phyloP scores from a whole-genome alignment of 2,888 invertebrate species.

The Idaea dimidiata region DNA sequence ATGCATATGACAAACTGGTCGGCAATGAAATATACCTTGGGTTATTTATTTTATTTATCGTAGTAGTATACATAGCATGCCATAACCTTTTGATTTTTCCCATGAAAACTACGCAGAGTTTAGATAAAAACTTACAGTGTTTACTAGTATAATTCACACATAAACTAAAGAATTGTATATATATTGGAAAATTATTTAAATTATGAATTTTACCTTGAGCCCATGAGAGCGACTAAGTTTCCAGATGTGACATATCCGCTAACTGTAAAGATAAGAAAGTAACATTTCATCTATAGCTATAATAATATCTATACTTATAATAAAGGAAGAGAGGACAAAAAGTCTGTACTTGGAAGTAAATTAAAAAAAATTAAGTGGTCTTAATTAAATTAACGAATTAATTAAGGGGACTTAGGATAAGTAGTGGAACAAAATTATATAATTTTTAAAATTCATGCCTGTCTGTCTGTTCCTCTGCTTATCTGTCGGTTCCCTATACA shows the following conservation, averaged over 20 bases:
- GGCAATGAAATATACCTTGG: slow-evolving; percentile 10
- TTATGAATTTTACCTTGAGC: slow-evolving; percentile 80
- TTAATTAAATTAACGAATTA: no score
- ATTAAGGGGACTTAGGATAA: no score
- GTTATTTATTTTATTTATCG: slow-evolving; percentile 1
- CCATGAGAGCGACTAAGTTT: slow-evolving; percentile 87
- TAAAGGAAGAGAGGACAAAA: no score
- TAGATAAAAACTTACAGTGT: background rate
- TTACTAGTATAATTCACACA: background rate
- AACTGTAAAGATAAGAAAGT: slow-evolving; percentile 73
- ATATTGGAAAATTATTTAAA: background rate
- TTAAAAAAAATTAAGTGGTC: no score
- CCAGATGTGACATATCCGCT: slow-evolving; percentile 85
- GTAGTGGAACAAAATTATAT: no score
- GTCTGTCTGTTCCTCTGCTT: no score
- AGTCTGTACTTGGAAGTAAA: no score
- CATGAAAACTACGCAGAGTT: background rate
- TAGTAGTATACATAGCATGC: background rate
- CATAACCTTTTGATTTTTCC: background rate
- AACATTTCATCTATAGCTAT: background rate
- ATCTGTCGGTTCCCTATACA: no score
- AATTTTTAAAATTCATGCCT: no score
- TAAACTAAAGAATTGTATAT: background rate
- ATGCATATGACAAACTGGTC: slow-evolving; percentile 1
- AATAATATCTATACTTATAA: no score